Conservation (phyloP, 2,797 vertebrate genomes). For the Taeniopygia guttata region DNA sequence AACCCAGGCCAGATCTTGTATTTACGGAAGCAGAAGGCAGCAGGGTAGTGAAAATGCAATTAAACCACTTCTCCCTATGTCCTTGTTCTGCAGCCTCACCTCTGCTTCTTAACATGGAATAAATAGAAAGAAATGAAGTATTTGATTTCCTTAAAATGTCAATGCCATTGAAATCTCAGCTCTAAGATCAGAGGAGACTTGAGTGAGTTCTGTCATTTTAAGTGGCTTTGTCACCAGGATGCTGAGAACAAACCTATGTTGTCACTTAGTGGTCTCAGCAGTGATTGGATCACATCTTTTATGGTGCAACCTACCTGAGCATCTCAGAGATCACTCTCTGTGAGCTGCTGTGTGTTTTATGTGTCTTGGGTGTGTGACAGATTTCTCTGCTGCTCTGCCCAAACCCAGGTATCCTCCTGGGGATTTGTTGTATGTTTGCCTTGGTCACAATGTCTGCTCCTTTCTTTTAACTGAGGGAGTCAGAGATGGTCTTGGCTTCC, state of each 20-base stretch:
- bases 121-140: neutral
- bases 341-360: fast-evolving
- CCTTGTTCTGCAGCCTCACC: neutral
- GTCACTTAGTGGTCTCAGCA: neutral
- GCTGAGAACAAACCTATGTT: neutral
- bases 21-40: neutral
- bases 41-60: neutral
- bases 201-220: neutral
- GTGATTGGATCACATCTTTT: neutral
- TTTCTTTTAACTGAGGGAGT: neutral
- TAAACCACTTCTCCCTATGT: neutral
- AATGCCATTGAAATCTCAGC: neutral
- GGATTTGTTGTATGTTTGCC: neutral
- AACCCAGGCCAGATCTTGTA: neutral
- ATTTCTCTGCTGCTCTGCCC: neutral
- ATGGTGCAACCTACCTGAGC: neutral
- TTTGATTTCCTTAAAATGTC: neutral
- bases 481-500: neutral
- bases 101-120: neutral
- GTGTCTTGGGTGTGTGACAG: fast-evolving
- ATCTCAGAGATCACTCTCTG: neutral
- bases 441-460: neutral
- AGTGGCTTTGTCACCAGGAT: neutral
- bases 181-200: neutral
- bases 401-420: neutral